phyloP scores from a whole-genome alignment of 2,113 vertebrate species.

The Synodontis membranacea region DNA sequence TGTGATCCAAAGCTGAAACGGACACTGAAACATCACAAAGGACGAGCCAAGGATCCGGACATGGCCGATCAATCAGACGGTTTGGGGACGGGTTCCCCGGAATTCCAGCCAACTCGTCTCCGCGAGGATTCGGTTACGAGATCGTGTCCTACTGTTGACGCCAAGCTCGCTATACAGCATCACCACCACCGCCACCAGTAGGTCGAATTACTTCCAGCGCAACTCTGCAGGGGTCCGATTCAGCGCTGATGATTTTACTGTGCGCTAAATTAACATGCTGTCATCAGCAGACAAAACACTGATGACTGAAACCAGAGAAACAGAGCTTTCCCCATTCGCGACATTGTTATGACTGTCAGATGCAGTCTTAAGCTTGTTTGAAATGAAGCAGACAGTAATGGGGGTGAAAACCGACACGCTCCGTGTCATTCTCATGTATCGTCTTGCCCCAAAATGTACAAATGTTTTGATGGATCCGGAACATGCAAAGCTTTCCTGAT shows the following conservation, averaged over 20 bases:
- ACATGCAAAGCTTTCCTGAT: conserved; percentile 13
- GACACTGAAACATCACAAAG: not conserved
- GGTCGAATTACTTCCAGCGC: not conserved
- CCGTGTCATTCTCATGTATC: not conserved
- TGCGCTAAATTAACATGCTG: not conserved
- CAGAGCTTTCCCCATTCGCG: not conserved
- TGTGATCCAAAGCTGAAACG: not conserved
- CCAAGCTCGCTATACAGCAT: not conserved
- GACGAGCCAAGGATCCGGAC: conserved; percentile 25
- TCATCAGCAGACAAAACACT: conserved; percentile 2
- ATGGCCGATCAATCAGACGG: conserved; percentile 37
- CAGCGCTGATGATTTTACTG: conserved; percentile 2
- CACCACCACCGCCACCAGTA: not conserved
- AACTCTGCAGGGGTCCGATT: conserved; percentile 14
- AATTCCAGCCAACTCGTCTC: conserved; percentile 21
- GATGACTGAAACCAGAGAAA: conserved; percentile 39
- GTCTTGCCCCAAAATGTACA: conserved; percentile 22
- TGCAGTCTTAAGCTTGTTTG: conserved; percentile 21
- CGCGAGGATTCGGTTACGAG: conserved; percentile 16
- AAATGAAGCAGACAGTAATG: conserved; percentile 25
- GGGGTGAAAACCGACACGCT: conserved; percentile 10
- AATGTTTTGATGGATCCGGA: conserved; percentile 23
- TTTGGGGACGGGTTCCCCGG: not conserved
- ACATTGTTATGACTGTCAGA: conserved; percentile 36
- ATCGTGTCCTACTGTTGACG: not conserved